Evolutionary conservation across 2,113 vertebrate species (phyloP), one percentile per base, ranked within the genome.

Genomic region (Nipponia nippon): DNA sequence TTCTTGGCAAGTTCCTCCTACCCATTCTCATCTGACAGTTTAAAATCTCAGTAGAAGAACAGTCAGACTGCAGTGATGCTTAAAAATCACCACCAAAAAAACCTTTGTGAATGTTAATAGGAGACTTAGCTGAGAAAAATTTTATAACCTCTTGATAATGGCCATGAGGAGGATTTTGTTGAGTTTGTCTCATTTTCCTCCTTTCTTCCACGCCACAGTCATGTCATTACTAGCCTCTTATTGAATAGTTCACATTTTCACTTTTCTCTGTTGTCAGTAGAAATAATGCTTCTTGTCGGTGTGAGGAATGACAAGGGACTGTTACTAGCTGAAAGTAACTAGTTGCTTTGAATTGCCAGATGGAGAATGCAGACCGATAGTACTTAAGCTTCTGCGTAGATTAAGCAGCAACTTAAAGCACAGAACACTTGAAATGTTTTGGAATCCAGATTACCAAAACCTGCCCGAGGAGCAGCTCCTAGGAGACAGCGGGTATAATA

Each of bases 11-110:
- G 92, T 97, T 95, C 69, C 72, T 93, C 66, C 75, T 89, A 95
- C 72, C 81, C 94, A 88, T 91, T 91, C 84, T 94, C 90, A 95
- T 95, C 87, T 95, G 95, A 97, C 94, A 95, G 82, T 93, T 87
- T 36, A 66, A 91, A 94, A 88, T 91, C 82, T 95, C 61, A 44
- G 85, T 32, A 62, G 79, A 95, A 75, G 88, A 89, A 73, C 19
- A 90, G 72, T 89, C 92, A 94, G 92, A 81, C 85, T 58, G 34
- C 69, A 77, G 70, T 13, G 53, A 90, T 62, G 78, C 88, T 90
- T 75, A 82, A 93, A 96, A 90, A 92, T 44, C 40, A 62, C 38
- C n/a, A 75, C 38, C 10, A 32, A 80, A 90, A 80, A 85, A 82
- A 4, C 13, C 61, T 81, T 85, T 83, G 72, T 67, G 70, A 73